phyloP scores from a whole-genome alignment of 2,113 vertebrate species.

The Rhipidura dahli region DNA sequence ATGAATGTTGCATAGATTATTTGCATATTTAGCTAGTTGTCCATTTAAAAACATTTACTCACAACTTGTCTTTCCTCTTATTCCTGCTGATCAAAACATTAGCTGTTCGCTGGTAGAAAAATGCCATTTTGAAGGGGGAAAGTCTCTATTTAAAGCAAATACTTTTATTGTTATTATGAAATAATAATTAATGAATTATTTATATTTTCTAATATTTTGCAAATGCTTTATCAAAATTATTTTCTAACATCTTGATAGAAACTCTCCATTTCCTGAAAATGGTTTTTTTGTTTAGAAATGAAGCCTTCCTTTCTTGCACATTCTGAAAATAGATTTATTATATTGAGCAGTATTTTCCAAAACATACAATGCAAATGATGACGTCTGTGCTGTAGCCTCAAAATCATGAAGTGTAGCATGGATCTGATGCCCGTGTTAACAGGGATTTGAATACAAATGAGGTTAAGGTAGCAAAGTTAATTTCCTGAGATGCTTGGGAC shows the following conservation, averaged over 20 bases:
- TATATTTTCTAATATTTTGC: neutral
- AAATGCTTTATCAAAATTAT: neutral
- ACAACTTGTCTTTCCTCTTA: neutral
- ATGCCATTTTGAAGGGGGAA: neutral
- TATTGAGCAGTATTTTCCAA: neutral
- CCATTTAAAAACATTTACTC: neutral
- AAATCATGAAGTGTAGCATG: neutral
- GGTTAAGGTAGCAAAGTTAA: neutral
- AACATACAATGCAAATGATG: neutral
- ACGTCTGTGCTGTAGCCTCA: fast-evolving
- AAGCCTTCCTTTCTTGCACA: neutral
- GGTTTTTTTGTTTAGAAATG: neutral
- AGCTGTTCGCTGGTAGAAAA: neutral
- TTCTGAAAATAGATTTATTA: neutral
- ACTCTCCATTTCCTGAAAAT: neutral
- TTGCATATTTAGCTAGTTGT: neutral
- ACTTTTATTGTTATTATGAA: neutral
- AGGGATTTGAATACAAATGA: neutral
- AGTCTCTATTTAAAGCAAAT: neutral
- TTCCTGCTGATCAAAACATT: neutral
- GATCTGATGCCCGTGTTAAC: neutral
- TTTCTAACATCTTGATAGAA: neutral
- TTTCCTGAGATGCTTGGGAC: neutral
- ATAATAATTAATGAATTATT: neutral
- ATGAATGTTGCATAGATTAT: neutral